Base-by-base conservation (phyloP, 2,113 vertebrate species). In the Macquaria australasica region DNA sequence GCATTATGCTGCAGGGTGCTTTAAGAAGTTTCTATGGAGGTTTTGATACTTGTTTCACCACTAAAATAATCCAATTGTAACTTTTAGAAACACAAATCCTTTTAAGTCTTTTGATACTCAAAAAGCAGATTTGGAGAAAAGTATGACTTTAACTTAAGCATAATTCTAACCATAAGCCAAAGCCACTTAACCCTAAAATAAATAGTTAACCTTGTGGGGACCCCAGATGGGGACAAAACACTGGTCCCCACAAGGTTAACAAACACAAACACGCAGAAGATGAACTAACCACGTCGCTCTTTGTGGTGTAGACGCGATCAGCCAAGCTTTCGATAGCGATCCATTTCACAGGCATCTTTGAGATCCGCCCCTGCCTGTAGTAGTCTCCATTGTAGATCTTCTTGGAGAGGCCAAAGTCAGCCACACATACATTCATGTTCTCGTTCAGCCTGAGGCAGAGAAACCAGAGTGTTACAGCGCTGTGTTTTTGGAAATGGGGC, bases 301-400 rank as follows among this genome's bases (percentile, higher is more conserved):
- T 98, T 63, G 96, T 97, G 82, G 97, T 98, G 91, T 98, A 98
- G 77, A 98, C 97, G 0, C 97, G 94, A 89, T 98, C 97, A 0
- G 97, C 97, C 86, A 98, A 91, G 82, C 97, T 98, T 90, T 98
- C 97, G 0, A 98, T 97, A 53, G 97, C 97, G 1, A 98, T 98
- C 97, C 97, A 98, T 80, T 98, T 98, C 53, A 98, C 97, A 0
- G 97, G 97, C 97, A 98, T 98, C 89, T 98, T 98, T 51, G 97
- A 97, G 80, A 98, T 98, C 14, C 97, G 96, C 0, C 97, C 97
- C 93, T 98, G 97, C 12, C 97, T 93, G 92, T 98, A 98, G 91
- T 98, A 98, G 88, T 98, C 97, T 0, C 97, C 97, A 0, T 97
- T 98, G 92, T 97, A 97, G 89, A 98, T 97, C 95, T 98, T 98